Base-by-base conservation (phyloP, 2,113 vertebrate species). In the Junco hyemalis region DNA sequence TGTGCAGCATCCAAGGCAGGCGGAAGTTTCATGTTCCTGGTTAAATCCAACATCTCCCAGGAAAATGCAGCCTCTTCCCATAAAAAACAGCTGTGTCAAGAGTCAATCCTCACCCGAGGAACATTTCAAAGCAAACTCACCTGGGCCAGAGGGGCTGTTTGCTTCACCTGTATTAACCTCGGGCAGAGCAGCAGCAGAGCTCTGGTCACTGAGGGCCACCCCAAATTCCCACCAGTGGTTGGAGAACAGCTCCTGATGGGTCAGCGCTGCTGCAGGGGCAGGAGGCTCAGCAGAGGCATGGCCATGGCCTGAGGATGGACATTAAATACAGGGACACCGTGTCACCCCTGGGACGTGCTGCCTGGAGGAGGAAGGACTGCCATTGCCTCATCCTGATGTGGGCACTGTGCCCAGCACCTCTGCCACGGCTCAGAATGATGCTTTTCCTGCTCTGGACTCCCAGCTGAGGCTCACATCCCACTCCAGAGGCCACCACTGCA, bases 391-490 rank as follows among this genome's bases (percentile, higher is more conserved):
- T 11, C 20, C 69, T 1, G 1, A 15, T 26, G 42, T 20, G 44
- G 21, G 24, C 59, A 25, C 50, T 13, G 73, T 42, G 68, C 35
- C 25, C 84, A 33, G 1, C 25, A 20, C n/a, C 66, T 45, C 71
- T 36, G 79, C 18, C 28, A 7, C 0, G 2, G 47, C 38, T 45
- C 56, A 12, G 11, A 48, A 19, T 0, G 1, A 12, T 36, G 53
- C 23, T 3, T 19, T 19, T 33, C 38, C 63, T 35, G 29, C 76
- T 74, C 63, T 38, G 26, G 23, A 2, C 23, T 71, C 61, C 31
- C 42, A 17, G 1, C 20, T 35, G 57, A 35, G 1, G 2, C 29
- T 10, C 36, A 13, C 9, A 68, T 42, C 84, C 68, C 2, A 0
- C 13, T 70, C 51, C 71, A 54, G 42, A 1, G 15, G 38, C 60